Evolutionary conservation across 2,888 invertebrate species (phyloP).

Genomic region (Mimachlamys varia): DNA sequence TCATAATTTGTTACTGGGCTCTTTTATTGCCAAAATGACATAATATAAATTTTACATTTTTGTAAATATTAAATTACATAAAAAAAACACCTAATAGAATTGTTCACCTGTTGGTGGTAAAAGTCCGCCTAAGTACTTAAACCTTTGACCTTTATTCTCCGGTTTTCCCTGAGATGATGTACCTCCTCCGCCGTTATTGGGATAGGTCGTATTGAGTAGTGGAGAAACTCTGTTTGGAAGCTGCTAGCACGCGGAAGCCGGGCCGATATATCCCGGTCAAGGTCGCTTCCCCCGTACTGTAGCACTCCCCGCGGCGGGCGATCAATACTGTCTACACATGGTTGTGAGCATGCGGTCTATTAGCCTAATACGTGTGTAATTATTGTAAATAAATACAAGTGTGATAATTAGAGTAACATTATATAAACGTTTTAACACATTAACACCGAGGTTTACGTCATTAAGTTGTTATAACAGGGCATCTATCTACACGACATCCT

Average conservation of each 20-base stretch:
- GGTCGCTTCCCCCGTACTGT: not conserved
- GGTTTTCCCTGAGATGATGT: not conserved
- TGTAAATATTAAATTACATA: too few relatives aligned
- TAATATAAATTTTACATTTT: too few relatives aligned
- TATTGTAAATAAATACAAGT: not conserved
- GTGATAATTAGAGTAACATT: not conserved
- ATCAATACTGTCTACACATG: not conserved
- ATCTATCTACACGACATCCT: too few relatives aligned
- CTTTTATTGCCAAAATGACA: too few relatives aligned
- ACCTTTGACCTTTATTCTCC: not conserved
- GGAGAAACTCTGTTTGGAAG: not conserved
- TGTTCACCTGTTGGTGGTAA: too few relatives aligned
- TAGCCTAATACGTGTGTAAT: not conserved
- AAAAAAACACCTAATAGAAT: too few relatives aligned
- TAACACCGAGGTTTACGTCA: not conserved
- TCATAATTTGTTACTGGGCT: too few relatives aligned
- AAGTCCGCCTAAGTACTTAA: not conserved
- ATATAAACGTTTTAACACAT: not conserved
- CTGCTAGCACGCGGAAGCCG: constrained; percentile 12
- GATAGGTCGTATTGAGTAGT: not conserved
- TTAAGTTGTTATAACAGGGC: too few relatives aligned
- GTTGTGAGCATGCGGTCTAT: not conserved
- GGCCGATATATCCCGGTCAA: not conserved
- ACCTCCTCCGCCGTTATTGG: not conserved
- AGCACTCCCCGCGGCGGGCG: not conserved